Base-by-base conservation (phyloP, 37 sponge, comb jelly and placozoan genomes). In the Spongia lamella region DNA sequence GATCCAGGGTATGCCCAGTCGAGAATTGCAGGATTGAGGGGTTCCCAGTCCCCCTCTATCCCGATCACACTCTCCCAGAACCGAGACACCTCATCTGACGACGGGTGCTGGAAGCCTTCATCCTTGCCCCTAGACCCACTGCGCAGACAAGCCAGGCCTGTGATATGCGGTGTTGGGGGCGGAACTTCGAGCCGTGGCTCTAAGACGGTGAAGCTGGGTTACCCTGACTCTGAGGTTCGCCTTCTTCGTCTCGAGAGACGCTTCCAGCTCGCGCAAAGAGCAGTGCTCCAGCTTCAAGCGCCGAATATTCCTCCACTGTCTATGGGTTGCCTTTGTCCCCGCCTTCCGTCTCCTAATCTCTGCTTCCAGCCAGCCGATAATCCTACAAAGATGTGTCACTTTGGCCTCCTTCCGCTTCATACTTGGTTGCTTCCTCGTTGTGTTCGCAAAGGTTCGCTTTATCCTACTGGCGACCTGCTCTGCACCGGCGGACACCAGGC, bases 401-500 rank as follows among this genome's bases (percentile, higher is more conserved):
- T 43, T 9, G 47, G 47, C 47, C 47, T 43, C 47, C 9, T 43
- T 43, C 47, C 47, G 47, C 9, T 5, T 13, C 5, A 5, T 43
- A 5, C 47, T 9, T n/a, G n/a, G n/a, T 9, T 43, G 47, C 47
- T 43, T 5, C 9, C 47, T 43, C 47, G 5, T 43, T 9, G 47
- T 5, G 9, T 5, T 43, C 5, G 47, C 9, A 13, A 9, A n/a
- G n/a, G n/a, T n/a, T n/a, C n/a, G n/a, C n/a, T 11, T 58, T 7
- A 26, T 15, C 29, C 60, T 58, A 7, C 13, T 26, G 25, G 60
- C 5, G 27, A 58, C 60, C 60, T 15, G 7, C 60, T 15, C 29
- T 26, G 60, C 60, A 58, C 60, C 60, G 13, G 60, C 14, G 29
- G 6, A 58, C 60, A 58, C 60, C 29, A 58, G 60, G 60, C 60